Evolutionary conservation across 1,140 invertebrate genomes (phyloP).

Genomic region (Drosophila triauraria): DNA sequence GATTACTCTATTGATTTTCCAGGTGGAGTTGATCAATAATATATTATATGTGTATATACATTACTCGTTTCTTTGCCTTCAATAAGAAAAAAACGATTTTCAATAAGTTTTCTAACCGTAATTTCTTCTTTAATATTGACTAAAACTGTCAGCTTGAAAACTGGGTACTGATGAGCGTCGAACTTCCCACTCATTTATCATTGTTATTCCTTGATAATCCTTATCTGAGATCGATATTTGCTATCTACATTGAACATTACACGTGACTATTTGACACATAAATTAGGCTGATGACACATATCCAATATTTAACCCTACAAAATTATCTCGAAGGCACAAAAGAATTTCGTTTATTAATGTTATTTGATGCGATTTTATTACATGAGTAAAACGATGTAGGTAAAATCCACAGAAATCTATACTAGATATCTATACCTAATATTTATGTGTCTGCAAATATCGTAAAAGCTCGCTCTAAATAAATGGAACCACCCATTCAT

Average conservation of each 20-base stretch:
- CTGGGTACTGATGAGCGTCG: not conserved
- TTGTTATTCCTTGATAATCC: not conserved
- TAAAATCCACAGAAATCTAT: not conserved
- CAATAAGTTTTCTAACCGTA: no score
- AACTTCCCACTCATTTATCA: slow-evolving; percentile 12
- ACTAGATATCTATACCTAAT: not conserved
- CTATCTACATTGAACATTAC: slow-evolving; percentile 26
- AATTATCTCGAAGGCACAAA: slow-evolving; percentile 1
- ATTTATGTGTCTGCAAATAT: not conserved
- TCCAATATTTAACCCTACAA: slow-evolving; percentile 5
- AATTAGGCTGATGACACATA: slow-evolving; percentile 42
- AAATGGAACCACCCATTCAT: not conserved
- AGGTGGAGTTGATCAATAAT: no score
- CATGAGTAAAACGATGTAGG: slow-evolving; percentile 1
- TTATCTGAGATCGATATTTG: slow-evolving; percentile 28
- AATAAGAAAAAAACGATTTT: no score
- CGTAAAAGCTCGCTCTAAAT: no score
- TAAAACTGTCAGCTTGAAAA: not conserved
- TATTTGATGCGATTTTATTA: slow-evolving; percentile 11
- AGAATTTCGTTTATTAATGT: slow-evolving; percentile 3
- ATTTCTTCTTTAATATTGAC: no score
- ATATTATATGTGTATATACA: no score
- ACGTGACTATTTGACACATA: slow-evolving; percentile 41
- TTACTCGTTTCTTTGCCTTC: no score
- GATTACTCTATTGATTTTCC: no score